Evolutionary conservation across 1,140 invertebrate species (phyloP).

Genomic region (Drosophila athabasca): DNA sequence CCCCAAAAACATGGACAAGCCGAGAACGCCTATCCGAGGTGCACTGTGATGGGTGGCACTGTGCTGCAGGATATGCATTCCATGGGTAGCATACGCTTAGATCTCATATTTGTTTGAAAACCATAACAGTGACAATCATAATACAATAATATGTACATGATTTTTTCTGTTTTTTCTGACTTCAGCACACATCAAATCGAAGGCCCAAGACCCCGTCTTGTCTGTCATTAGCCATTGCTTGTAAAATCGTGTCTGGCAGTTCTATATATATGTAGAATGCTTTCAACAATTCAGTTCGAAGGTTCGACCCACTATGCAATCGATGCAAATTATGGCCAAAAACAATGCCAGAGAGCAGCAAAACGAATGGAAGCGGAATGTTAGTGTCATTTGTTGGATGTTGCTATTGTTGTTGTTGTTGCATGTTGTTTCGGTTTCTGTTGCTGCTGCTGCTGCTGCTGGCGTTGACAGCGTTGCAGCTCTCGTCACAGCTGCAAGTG

Average conservation of each 20-base stretch:
- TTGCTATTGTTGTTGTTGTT: conserved; percentile 28
- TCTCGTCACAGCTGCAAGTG: conserved; percentile 75
- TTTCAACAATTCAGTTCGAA: not conserved
- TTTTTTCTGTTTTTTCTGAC: not conserved
- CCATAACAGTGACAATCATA: no score
- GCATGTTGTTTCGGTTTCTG: conserved; percentile 21
- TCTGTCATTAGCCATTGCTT: conserved; percentile 14
- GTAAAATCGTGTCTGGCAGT: conserved; percentile 7
- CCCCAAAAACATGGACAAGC: conserved; percentile 41
- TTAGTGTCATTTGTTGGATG: not conserved
- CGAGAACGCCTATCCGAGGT: conserved; percentile 39
- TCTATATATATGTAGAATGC: conserved; percentile 1
- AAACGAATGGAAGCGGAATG: conserved; percentile 36
- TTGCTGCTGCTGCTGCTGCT: conserved; percentile 39
- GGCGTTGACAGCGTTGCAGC: conserved; percentile 58
- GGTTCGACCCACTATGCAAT: conserved; percentile 50
- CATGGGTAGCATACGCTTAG: no score
- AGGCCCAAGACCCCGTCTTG: conserved; percentile 19
- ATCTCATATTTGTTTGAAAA: no score
- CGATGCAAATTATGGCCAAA: conserved; percentile 71
- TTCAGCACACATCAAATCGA: not conserved
- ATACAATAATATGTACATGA: no score
- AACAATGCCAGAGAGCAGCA: conserved; percentile 55
- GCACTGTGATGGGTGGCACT: conserved; percentile 27
- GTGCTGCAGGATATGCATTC: conserved; percentile 20